These are phyloP conservation scores for Drosophila jambulina DNA, from an alignment of 1,140 invertebrate species.

Conservation along the genomic window DNA sequence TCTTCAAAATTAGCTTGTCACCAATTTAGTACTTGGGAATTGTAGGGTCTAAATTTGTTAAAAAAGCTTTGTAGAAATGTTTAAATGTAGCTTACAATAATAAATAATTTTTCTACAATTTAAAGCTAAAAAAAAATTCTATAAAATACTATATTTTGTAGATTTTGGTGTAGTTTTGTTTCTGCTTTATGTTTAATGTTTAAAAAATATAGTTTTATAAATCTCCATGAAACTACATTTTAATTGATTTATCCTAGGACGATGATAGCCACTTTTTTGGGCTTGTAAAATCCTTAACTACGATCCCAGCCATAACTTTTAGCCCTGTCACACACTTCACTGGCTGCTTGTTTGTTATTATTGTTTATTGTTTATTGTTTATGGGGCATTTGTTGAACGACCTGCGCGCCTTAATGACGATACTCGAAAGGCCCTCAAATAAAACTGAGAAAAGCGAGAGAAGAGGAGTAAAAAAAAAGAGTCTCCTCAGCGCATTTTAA, in stretches of 20 bases:
- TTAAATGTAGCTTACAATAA: too few relatives aligned
- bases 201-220: not conserved
- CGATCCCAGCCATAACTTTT: conserved; percentile 16
- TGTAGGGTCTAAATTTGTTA: too few relatives aligned
- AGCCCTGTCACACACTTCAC: conserved; percentile 16
- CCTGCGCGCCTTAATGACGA: conserved; percentile 49
- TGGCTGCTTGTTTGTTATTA: conserved; percentile 34
- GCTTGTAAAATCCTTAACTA: not conserved
- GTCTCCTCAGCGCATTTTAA: conserved; percentile 51
- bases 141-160: not conserved
- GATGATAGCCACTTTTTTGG: not conserved
- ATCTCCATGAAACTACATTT: not conserved
- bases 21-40: too few relatives aligned
- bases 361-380: conserved; percentile 50
- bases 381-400: conserved; percentile 55
- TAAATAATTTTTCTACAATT: too few relatives aligned
- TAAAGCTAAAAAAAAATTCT: too few relatives aligned
- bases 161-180: not conserved
- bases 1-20: too few relatives aligned
- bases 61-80: too few relatives aligned
- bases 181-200: not conserved
- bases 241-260: not conserved
- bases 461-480: conserved; percentile 23
- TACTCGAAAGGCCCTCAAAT: conserved; percentile 46
- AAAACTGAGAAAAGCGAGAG: conserved; percentile 18